Evolutionary conservation across 2,797 vertebrate genomes (phyloP).

Genomic region (Sternotherus odoratus): DNA sequence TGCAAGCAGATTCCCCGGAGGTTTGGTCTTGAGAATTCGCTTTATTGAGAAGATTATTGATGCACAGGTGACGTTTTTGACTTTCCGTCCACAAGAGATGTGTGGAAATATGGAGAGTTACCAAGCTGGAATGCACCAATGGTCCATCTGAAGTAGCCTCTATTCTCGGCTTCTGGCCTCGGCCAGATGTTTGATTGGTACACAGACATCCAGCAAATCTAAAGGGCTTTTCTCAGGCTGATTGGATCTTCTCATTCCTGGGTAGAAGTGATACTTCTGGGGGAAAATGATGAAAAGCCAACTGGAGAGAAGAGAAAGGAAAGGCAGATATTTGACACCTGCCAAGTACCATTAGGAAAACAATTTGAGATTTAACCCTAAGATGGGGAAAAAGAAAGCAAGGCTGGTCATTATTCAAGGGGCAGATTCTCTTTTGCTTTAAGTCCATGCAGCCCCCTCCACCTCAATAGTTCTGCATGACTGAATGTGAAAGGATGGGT

Average conservation of each 20-base stretch:
- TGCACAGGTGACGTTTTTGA: not conserved
- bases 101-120: not conserved
- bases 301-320: not conserved
- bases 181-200: not conserved
- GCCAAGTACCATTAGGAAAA: not conserved
- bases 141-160: not conserved
- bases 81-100: not conserved
- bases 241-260: not conserved
- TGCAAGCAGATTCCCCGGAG: not conserved
- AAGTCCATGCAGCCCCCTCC: not conserved
- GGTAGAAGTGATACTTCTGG: conserved; percentile 5
- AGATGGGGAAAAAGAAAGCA: not conserved
- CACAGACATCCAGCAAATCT: not conserved
- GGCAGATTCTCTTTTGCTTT: not conserved
- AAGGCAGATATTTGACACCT: not conserved
- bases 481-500: not conserved
- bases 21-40: not conserved
- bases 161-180: accelerated
- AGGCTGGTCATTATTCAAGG: not conserved
- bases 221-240: not conserved
- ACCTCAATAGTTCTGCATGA: not conserved
- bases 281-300: not conserved
- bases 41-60: not conserved
- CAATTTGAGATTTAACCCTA: not conserved
- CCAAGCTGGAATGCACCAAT: not conserved